A percentile compares a stretch with the other conserved stretches of the same genome.
Conservation (phyloP, 1,140 invertebrate genomes). For the Papilio aristodemus region DNA sequence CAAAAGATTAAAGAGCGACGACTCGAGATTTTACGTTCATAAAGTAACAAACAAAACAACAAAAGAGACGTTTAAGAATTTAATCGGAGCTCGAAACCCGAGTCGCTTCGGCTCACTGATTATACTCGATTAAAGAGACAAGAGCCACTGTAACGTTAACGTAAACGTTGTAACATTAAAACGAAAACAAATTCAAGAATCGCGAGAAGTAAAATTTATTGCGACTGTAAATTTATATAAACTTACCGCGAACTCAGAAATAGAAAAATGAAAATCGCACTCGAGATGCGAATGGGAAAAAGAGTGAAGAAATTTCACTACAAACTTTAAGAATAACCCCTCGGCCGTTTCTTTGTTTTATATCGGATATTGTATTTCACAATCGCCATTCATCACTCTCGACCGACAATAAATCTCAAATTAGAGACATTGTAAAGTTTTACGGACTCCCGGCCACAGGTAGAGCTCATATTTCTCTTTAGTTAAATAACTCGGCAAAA, state of each 20-base stretch:
- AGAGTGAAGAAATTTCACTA: constrained; percentile 14
- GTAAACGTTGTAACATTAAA: constrained; percentile 10
- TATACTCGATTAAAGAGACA: constrained; percentile 19
- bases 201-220: constrained; percentile 19
- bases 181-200: constrained; percentile 14
- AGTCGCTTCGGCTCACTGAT: constrained; percentile 14
- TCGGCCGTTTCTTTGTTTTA: constrained; percentile 27
- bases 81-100: constrained; percentile 18
- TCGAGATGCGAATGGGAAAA: constrained; percentile 13
- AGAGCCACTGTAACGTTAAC: constrained; percentile 23
- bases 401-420: constrained; percentile 62
- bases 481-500: constrained; percentile 34
- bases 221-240: constrained; percentile 8
- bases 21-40: constrained; percentile 18
- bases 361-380: constrained; percentile 59
- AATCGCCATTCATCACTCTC: constrained; percentile 64
- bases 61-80: constrained; percentile 21
- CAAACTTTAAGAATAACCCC: constrained; percentile 20
- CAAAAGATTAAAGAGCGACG: constrained; percentile 16
- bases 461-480: constrained; percentile 58
- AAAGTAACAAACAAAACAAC: constrained; percentile 19
- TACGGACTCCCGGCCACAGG: constrained; percentile 60
- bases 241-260: constrained; percentile 7
- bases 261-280: constrained; percentile 5
- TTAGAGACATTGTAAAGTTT: constrained; percentile 74